Evolutionary conservation across 2,797 vertebrate genomes (phyloP).

Genomic region (Enteromius unitaeniatus): DNA sequence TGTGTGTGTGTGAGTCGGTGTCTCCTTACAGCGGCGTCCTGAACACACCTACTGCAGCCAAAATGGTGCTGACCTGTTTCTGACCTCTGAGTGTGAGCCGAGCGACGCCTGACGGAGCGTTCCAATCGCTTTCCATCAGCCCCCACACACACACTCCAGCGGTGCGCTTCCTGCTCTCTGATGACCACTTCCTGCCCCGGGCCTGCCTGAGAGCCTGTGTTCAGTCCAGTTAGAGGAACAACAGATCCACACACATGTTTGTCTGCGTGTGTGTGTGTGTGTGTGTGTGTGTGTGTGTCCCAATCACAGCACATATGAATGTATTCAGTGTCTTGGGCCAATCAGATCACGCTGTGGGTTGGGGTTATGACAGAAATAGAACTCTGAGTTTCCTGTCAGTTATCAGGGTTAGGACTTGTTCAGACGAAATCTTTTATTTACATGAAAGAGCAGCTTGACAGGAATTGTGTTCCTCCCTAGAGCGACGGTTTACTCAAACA

Average conservation of each 20-base stretch:
- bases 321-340: neutral
- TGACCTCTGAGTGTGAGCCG: constrained; percentile 51
- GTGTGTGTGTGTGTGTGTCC: neutral
- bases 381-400: neutral
- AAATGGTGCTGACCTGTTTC: constrained; percentile 56
- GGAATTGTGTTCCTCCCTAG: neutral
- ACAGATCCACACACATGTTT: neutral
- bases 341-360: neutral
- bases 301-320: neutral
- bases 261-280: neutral
- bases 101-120: constrained; percentile 14
- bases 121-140: constrained; percentile 19
- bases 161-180: neutral
- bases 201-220: neutral
- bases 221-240: neutral
- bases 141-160: neutral
- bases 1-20: constrained; percentile 28
- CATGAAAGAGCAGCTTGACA: neutral
- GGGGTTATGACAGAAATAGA: neutral
- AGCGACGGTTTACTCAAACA: neutral
- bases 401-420: neutral
- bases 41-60: constrained; percentile 48
- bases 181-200: neutral
- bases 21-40: constrained; percentile 56
- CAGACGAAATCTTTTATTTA: neutral